Evolutionary conservation across 2,113 vertebrate species (phyloP).

Genomic region (Phylloscopus trochiloides): DNA sequence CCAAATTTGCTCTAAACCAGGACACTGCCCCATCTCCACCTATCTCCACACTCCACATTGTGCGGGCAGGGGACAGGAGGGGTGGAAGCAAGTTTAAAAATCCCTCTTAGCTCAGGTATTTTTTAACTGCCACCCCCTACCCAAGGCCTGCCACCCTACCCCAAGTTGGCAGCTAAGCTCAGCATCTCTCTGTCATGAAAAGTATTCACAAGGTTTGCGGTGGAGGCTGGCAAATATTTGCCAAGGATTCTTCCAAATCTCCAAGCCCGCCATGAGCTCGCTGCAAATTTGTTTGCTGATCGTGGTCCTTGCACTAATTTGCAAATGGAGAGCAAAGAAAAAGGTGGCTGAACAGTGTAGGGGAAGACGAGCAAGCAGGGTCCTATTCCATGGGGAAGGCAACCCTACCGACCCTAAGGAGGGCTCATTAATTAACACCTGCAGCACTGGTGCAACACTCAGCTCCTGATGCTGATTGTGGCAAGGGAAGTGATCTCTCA

Average conservation of each 20-base stretch:
- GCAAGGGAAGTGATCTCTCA: not conserved
- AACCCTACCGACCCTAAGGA: not conserved
- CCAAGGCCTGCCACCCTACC: not conserved
- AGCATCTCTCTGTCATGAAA: not conserved
- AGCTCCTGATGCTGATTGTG: not conserved
- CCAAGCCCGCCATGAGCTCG: not conserved
- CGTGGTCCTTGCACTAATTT: not conserved
- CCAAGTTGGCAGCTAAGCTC: not conserved
- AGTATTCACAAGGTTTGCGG: not conserved
- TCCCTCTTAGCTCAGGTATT: not conserved
- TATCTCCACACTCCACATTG: accelerated
- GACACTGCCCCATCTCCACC: not conserved
- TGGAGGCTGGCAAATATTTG: slow-evolving; percentile 55
- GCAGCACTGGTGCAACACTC: not conserved
- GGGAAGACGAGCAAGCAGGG: not conserved
- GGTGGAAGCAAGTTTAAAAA: not conserved
- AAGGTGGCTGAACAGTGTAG: accelerated
- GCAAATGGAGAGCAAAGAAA: slow-evolving; percentile 19
- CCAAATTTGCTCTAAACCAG: too few species aligned
- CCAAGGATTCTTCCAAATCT: slow-evolving; percentile 51
- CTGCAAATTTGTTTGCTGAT: slow-evolving; percentile 60
- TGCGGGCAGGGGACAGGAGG: not conserved
- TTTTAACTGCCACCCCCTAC: not conserved
- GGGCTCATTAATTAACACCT: not conserved
- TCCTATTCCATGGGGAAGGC: not conserved